These are phyloP conservation scores for Pristionchus mayeri DNA, from an alignment of 2,888 invertebrate genomes.

Conservation along the genomic window DNA sequence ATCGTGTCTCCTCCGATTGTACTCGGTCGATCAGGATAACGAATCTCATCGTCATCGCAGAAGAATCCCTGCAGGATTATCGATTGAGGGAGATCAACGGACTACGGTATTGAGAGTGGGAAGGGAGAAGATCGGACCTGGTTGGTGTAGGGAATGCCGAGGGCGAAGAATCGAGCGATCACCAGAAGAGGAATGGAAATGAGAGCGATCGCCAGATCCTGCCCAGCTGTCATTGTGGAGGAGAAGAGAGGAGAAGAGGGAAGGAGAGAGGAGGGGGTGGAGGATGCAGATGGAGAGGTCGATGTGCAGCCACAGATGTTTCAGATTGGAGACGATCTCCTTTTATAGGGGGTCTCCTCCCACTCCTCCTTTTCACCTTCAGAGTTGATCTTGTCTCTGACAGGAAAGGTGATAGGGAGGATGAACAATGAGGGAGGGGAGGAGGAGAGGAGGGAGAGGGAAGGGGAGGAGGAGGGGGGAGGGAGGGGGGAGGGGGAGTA, in stretches of 20 bases:
- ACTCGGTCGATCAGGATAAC: slow-evolving; percentile 59
- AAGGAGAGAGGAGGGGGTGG: not conserved
- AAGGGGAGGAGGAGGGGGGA: not conserved
- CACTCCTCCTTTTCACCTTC: not conserved
- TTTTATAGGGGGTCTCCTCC: slow-evolving; percentile 38
- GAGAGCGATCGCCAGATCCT: slow-evolving; percentile 38
- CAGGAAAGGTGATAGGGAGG: slow-evolving; percentile 17
- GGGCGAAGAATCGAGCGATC: slow-evolving; percentile 44
- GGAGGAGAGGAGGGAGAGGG: slow-evolving; percentile 1
- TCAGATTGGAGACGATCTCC: not conserved
- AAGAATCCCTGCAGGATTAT: slow-evolving; percentile 65
- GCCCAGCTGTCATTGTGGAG: slow-evolving; percentile 25
- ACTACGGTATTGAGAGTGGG: not conserved
- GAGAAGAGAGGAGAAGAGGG: not conserved
- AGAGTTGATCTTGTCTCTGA: slow-evolving; percentile 13
- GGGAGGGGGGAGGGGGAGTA: slow-evolving; percentile 10
- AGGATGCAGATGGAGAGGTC: not conserved
- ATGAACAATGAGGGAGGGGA: slow-evolving; percentile 5
- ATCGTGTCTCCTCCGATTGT: slow-evolving; percentile 60
- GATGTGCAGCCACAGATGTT: not conserved
- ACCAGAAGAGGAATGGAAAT: slow-evolving; percentile 46
- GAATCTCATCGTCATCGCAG: slow-evolving; percentile 70
- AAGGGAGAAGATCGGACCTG: not conserved
- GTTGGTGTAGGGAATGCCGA: slow-evolving; percentile 44
- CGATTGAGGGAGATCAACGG: not conserved